These are phyloP conservation scores for Craterocephalus amniculus DNA, from an alignment of 2,797 vertebrate species.

Conservation along the genomic window DNA sequence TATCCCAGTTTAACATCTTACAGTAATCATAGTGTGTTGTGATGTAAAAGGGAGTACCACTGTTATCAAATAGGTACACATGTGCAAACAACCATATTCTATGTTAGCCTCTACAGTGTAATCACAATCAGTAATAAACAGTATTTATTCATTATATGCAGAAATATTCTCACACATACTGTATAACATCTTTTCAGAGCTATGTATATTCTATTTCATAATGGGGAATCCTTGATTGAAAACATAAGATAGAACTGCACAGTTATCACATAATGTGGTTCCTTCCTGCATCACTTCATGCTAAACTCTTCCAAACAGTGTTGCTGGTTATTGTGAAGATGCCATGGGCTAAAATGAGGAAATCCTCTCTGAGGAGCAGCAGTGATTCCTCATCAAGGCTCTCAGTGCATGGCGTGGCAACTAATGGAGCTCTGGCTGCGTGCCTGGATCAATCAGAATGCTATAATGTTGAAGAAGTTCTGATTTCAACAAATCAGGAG, in stretches of 20 bases:
- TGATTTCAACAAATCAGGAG: conserved; percentile 52
- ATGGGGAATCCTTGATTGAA: background rate
- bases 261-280: background rate
- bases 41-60: background rate
- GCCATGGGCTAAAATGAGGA: conserved; percentile 16
- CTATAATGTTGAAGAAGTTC: conserved; percentile 45
- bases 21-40: background rate
- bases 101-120: background rate
- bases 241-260: background rate
- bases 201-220: background rate
- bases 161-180: background rate
- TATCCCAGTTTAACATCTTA: background rate
- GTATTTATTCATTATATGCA: background rate
- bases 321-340: conserved; percentile 14
- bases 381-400: conserved; percentile 21
- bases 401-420: conserved; percentile 41
- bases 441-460: conserved; percentile 54
- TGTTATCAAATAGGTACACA: background rate
- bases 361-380: conserved; percentile 33
- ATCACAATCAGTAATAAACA: background rate
- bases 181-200: background rate
- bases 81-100: background rate
- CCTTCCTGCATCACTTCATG: background rate
- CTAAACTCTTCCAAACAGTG: background rate
- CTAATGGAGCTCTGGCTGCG: conserved; percentile 68